Evolutionary conservation across 1,140 invertebrate genomes (phyloP).

Genomic region (Drosophila athabasca): DNA sequence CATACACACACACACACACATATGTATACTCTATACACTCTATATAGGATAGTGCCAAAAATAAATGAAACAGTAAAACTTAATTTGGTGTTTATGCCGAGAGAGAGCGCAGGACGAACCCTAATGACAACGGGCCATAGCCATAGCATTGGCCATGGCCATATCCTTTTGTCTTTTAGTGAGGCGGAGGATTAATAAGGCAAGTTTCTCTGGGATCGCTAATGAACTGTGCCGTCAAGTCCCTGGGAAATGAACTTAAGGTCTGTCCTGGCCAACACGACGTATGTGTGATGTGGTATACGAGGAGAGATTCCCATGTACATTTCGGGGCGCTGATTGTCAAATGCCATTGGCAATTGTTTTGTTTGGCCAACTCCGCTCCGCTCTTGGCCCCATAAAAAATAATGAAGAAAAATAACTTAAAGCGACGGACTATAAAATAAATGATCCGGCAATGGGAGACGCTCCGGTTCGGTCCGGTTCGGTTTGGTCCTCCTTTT

Average conservation of each 20-base stretch:
- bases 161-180: conserved; percentile 34
- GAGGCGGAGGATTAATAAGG: conserved; percentile 69
- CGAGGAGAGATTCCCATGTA: too few species aligned
- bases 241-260: conserved; percentile 64
- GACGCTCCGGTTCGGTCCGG: conserved; percentile 16
- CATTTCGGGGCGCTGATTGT: conserved; percentile 39
- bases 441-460: conserved; percentile 72
- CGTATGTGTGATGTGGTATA: conserved; percentile 61
- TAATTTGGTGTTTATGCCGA: conserved; percentile 77
- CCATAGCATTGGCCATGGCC: conserved; percentile 16
- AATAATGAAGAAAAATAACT: conserved; percentile 82
- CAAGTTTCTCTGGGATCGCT: conserved; percentile 62
- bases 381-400: conserved; percentile 54
- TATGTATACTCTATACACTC: not conserved
- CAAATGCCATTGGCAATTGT: conserved; percentile 69
- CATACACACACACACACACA: not conserved
- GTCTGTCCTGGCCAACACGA: conserved; percentile 39
- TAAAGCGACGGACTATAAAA: conserved; percentile 79
- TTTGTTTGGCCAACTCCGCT: conserved; percentile 10
- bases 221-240: conserved; percentile 73
- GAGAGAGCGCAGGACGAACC: conserved; percentile 22
- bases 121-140: conserved; percentile 69
- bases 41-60: conserved; percentile 49
- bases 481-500: not conserved
- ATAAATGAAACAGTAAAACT: conserved; percentile 75